Evolutionary conservation across 1,140 invertebrate genomes (phyloP).

Genomic region (Cecropterus lyciades): DNA sequence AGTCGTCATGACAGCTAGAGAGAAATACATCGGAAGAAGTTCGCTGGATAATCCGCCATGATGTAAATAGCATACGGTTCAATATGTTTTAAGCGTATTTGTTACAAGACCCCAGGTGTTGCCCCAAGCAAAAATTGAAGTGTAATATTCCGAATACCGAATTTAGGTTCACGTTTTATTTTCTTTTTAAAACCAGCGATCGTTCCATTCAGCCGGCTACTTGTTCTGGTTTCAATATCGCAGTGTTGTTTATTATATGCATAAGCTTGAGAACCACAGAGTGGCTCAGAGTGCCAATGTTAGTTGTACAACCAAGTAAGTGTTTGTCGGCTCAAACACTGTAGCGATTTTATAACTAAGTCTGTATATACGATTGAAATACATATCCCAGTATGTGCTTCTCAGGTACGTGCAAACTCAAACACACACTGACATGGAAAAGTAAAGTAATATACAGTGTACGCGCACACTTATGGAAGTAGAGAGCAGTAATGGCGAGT

Average conservation of each 20-base stretch:
- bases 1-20: constrained; percentile 53
- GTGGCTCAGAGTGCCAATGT: too few species aligned
- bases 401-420: too few species aligned
- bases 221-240: constrained; percentile 18
- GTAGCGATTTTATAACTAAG: too few species aligned
- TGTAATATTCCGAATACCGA: constrained; percentile 55
- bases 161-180: constrained; percentile 47
- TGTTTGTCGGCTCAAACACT: too few species aligned
- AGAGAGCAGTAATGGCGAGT: too few species aligned
- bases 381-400: too few species aligned
- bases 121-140: constrained; percentile 58
- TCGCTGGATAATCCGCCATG: constrained; percentile 35
- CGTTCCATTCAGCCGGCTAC: constrained; percentile 16
- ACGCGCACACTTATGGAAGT: too few species aligned
- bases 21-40: constrained; percentile 42
- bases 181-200: constrained; percentile 41
- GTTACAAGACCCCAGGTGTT: constrained; percentile 53
- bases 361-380: too few species aligned
- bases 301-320: too few species aligned
- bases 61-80: constrained; percentile 22
- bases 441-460: too few species aligned
- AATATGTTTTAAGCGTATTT: constrained; percentile 16
- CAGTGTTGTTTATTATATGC: not conserved
- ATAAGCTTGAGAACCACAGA: too few species aligned
- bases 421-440: too few species aligned